Percentiles rank a stretch among this genome's conserved stretches.
Evolutionary conservation across 2,888 invertebrate species (phyloP).

Genomic region (Ceramica pisi): DNA sequence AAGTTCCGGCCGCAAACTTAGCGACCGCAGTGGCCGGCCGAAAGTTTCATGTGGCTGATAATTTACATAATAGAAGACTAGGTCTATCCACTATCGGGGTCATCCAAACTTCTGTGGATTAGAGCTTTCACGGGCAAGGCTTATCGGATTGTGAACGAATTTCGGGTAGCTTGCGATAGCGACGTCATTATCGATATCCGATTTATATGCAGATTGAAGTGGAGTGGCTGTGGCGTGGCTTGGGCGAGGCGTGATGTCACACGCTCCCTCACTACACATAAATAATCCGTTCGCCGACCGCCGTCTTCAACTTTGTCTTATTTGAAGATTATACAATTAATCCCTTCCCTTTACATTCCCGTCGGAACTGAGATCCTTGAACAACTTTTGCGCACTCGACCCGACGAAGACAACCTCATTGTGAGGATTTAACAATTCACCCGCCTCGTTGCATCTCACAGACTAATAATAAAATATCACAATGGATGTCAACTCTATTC

Average conservation of each 20-base stretch:
- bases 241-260: conserved; percentile 78
- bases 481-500: conserved; percentile 90
- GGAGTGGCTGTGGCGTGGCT: conserved; percentile 78
- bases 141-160: conserved; percentile 90
- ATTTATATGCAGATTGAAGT: conserved; percentile 91
- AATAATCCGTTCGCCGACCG: conserved; percentile 78
- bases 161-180: conserved; percentile 88
- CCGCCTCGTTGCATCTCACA: conserved; percentile 87
- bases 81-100: conserved; percentile 89
- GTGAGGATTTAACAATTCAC: conserved; percentile 89
- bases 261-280: conserved; percentile 74
- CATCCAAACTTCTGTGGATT: conserved; percentile 89
- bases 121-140: conserved; percentile 87
- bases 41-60: conserved; percentile 89
- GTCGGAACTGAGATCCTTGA: conserved; percentile 83
- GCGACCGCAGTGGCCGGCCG: conserved; percentile 83
- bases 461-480: conserved; percentile 89
- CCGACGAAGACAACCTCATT: conserved; percentile 87
- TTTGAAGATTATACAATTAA: conserved; percentile 83
- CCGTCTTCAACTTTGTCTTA: conserved; percentile 80
- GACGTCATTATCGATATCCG: conserved; percentile 90
- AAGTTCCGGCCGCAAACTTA: conserved; percentile 87
- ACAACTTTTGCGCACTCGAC: conserved; percentile 88
- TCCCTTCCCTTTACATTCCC: conserved; percentile 81
- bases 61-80: conserved; percentile 90